A percentile compares a stretch with the other conserved stretches of the same genome.
These are phyloP conservation scores for Oscheius sp. DNA, from an alignment of 2,888 invertebrate genomes.

Conservation along the genomic window DNA sequence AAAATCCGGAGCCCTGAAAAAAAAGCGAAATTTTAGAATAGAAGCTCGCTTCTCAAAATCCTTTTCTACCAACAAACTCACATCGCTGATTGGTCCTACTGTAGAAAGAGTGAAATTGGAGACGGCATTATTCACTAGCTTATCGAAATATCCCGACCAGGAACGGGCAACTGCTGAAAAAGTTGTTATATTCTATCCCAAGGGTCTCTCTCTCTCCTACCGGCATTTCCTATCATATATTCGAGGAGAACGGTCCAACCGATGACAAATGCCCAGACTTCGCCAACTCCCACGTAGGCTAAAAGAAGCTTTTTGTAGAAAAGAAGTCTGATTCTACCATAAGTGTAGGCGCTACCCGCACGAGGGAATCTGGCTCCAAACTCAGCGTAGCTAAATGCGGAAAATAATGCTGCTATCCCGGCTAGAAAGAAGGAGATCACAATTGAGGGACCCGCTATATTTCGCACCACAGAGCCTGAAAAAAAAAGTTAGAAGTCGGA, in stretches of 20 bases:
- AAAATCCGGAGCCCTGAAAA: conserved; percentile 40
- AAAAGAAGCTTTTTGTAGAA: too few species aligned
- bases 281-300: conserved; percentile 93
- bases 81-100: conserved; percentile 22
- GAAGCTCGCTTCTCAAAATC: too few species aligned
- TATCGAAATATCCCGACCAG: conserved; percentile 73
- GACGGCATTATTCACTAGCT: conserved; percentile 48
- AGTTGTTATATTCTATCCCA: background rate
- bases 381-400: conserved; percentile 78
- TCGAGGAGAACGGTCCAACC: conserved; percentile 74
- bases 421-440: conserved; percentile 82
- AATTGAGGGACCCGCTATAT: conserved; percentile 89
- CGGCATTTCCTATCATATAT: conserved; percentile 79
- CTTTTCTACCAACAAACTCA: background rate
- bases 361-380: conserved; percentile 78
- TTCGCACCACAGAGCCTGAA: conserved; percentile 82
- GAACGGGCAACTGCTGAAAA: conserved; percentile 72
- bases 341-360: conserved; percentile 81
- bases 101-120: conserved; percentile 58
- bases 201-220: conserved; percentile 13
- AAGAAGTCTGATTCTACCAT: too few species aligned
- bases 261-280: conserved; percentile 87
- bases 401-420: conserved; percentile 84
- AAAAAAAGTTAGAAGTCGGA: background rate
- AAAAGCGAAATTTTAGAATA: background rate